These are phyloP conservation scores for Pseudochaenichthys georgianus DNA, from an alignment of 2,797 vertebrate genomes.

Conservation along the genomic window DNA sequence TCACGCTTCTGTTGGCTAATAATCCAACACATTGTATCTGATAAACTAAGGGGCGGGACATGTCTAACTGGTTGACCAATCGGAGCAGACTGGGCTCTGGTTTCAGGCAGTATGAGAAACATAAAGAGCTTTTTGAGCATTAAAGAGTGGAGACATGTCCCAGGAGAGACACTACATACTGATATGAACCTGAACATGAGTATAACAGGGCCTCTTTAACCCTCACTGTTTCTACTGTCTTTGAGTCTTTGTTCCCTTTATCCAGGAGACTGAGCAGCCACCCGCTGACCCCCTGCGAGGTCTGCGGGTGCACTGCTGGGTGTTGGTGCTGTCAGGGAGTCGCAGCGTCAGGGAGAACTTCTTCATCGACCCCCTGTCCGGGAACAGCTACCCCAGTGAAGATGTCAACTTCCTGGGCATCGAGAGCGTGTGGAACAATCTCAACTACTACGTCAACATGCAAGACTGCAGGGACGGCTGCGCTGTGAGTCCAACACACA, in stretches of 20 bases:
- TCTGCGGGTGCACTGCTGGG: constrained; percentile 91
- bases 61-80: no score
- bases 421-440: constrained; percentile 94
- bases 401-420: constrained; percentile 90
- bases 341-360: constrained; percentile 88
- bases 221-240: not conserved
- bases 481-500: constrained; percentile 73
- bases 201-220: not conserved
- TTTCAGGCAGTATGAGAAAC: no score
- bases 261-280: constrained; percentile 74
- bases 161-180: no score
- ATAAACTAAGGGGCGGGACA: no score
- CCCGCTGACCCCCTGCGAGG: constrained; percentile 83
- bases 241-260: not conserved
- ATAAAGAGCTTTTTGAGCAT: no score
- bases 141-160: no score
- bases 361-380: constrained; percentile 92
- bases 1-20: no score
- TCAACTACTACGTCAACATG: constrained; percentile 95
- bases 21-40: no score
- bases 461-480: constrained; percentile 91
- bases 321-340: constrained; percentile 90
- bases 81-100: no score
- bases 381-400: constrained; percentile 78
- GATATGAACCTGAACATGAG: no score